Evolutionary conservation across 2,113 vertebrate genomes (phyloP).

Genomic region (Podarcis cretensis): DNA sequence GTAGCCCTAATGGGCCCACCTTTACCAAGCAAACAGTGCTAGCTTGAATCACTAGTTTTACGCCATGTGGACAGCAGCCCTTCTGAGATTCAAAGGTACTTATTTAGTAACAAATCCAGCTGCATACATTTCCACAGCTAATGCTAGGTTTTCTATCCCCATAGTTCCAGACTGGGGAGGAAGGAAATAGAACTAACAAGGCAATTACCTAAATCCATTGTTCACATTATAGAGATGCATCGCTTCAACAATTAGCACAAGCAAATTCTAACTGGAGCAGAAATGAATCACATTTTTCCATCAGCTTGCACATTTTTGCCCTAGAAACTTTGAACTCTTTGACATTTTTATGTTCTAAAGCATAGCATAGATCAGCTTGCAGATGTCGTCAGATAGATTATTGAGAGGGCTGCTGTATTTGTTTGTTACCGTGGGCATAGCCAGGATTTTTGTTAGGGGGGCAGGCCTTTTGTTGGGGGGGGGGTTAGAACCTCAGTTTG

Average conservation of each 20-base stretch:
- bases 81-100: background rate
- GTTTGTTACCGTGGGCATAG: no score
- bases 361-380: conserved; percentile 33
- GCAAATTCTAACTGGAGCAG: conserved; percentile 58
- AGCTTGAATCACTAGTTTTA: background rate
- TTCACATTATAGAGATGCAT: conserved; percentile 32
- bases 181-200: conserved; percentile 14
- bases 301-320: conserved; percentile 57
- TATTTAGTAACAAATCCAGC: background rate
- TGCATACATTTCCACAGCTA: conserved; percentile 3
- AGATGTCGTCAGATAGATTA: conserved; percentile 26
- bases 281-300: conserved; percentile 67
- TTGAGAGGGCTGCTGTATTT: background rate
- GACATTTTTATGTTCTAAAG: conserved; percentile 54
- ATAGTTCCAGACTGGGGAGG: background rate
- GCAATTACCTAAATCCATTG: background rate
- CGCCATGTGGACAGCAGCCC: background rate
- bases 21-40: background rate
- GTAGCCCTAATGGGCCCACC: no score
- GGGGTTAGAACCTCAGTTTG: no score
- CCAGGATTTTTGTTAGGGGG: no score
- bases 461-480: no score
- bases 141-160: conserved; percentile 7
- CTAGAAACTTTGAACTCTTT: conserved; percentile 48
- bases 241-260: conserved; percentile 10